Conservation (phyloP, 2,888 invertebrate genomes). For the Chrysina gloriosa region DNA sequence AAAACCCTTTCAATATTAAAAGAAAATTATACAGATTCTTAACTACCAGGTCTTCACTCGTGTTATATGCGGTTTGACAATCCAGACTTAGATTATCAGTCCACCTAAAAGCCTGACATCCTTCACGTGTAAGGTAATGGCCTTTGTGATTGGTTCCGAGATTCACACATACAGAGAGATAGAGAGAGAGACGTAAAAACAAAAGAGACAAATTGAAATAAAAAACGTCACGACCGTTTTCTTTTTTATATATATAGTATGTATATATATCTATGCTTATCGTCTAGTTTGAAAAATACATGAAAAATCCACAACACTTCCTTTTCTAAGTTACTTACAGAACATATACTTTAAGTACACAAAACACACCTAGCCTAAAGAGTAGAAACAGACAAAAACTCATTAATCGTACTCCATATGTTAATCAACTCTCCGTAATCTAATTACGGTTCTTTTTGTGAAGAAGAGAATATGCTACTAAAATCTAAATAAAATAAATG, state of each 20-base stretch:
- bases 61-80: no score
- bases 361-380: constrained; percentile 27
- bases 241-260: no score
- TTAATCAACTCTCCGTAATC: constrained; percentile 13
- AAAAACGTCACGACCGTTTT: constrained; percentile 27
- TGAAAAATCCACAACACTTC: constrained; percentile 35
- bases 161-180: background rate
- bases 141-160: constrained; percentile 13
- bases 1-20: no score
- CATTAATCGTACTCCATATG: constrained; percentile 3
- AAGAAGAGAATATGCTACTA: constrained; percentile 3
- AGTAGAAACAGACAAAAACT: background rate
- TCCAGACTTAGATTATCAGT: no score
- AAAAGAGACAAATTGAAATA: constrained; percentile 1
- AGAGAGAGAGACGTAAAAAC: background rate
- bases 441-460: background rate
- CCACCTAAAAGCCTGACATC: background rate
- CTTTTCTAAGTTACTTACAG: constrained; percentile 29
- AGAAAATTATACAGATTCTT: no score
- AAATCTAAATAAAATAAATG: constrained; percentile 36
- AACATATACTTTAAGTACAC: constrained; percentile 34
- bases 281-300: constrained; percentile 25
- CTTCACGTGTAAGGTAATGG: constrained; percentile 17
- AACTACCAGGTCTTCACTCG: no score
- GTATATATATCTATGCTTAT: constrained; percentile 8